Percentiles rank a stretch among this genome's conserved stretches.
These are phyloP conservation scores for Stomatorhinus walkeri DNA, from an alignment of 2,797 vertebrate species.

Conservation along the genomic window DNA sequence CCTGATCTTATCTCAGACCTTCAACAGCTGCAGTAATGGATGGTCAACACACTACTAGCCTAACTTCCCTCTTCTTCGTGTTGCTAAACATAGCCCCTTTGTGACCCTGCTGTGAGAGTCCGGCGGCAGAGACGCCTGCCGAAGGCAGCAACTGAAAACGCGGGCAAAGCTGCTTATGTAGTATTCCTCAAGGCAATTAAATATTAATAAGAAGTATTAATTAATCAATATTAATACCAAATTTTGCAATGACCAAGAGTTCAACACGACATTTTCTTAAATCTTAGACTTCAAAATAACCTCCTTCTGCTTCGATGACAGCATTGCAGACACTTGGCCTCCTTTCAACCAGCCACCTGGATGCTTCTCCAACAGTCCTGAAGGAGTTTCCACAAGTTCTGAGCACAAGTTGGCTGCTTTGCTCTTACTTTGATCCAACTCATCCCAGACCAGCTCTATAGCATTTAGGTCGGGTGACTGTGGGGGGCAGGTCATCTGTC, in stretches of 20 bases:
- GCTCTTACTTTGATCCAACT: background rate
- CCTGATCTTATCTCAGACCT: background rate
- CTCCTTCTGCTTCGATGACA: background rate
- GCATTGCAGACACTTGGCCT: background rate
- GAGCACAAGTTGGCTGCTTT: background rate
- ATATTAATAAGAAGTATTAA: background rate
- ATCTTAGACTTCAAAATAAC: background rate
- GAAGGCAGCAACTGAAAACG: background rate
- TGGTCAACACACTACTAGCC: background rate
- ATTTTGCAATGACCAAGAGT: background rate
- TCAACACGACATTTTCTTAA: background rate
- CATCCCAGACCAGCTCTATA: background rate
- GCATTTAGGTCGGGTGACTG: background rate
- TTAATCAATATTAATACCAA: background rate
- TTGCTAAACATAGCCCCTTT: background rate
- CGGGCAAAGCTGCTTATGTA: background rate
- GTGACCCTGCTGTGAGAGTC: background rate
- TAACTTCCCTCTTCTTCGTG: background rate
- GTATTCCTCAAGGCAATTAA: background rate
- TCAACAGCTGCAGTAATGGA: background rate
- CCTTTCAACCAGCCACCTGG: background rate
- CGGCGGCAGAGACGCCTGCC: background rate
- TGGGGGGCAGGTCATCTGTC: background rate
- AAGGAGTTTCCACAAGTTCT: background rate
- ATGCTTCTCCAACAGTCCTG: background rate